Conservation (phyloP, 2,113 vertebrate genomes). For the Colinus virginianus region DNA sequence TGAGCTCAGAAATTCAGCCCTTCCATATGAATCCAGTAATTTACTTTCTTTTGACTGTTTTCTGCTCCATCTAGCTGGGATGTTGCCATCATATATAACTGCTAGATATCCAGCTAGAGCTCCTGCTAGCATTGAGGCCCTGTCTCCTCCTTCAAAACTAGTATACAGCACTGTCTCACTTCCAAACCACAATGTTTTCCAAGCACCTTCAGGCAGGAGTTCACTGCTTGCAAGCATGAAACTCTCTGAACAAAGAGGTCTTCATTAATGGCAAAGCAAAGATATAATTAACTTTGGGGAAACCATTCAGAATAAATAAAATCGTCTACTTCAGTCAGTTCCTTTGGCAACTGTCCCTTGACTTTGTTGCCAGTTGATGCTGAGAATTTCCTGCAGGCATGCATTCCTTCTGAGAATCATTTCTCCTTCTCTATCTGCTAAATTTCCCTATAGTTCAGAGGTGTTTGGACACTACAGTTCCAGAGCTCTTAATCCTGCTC, state of each 20-base stretch:
- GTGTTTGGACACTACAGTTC: background rate
- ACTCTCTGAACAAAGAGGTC: background rate
- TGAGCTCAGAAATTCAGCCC: slow-evolving; percentile 32
- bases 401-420: rapidly evolving
- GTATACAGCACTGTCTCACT: background rate
- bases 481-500: background rate
- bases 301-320: background rate
- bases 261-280: background rate
- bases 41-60: background rate
- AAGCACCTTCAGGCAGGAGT: background rate
- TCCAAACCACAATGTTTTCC: background rate
- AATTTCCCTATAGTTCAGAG: background rate
- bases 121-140: background rate
- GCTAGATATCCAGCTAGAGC: background rate
- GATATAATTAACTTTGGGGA: background rate
- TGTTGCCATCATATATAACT: background rate
- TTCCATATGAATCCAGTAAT: background rate
- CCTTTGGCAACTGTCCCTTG: background rate
- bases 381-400: background rate
- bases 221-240: background rate
- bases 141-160: background rate
- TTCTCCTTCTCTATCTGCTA: background rate
- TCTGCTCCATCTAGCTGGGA: background rate
- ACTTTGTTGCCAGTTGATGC: background rate
- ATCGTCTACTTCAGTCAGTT: background rate